Base-by-base conservation (phyloP, 2,113 vertebrate species). In the Esox niger region DNA sequence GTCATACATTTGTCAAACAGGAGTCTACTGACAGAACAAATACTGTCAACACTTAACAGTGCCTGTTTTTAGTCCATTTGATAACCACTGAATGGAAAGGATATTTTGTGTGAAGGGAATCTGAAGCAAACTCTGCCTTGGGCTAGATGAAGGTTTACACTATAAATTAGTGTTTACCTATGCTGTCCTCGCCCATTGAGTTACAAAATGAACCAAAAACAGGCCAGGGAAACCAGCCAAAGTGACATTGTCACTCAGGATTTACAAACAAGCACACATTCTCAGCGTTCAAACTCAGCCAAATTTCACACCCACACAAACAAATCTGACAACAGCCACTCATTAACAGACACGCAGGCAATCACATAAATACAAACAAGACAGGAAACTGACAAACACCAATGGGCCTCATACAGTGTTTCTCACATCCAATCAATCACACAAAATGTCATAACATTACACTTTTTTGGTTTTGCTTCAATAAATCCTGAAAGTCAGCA, bases 401-500 rank as follows among this genome's bases (percentile, higher is more conserved):
- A 43, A 43, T 4, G 11, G 17, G 17, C 38, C 38, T n/a, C n/a
- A n/a, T n/a, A n/a, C n/a, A n/a, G n/a, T 43, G 3, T 43, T 43
- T 43, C 38, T 26, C 17, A 57, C 74, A 68, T 59, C 64, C 55
- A 47, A 56, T 46, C 55, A 17, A 49, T 13, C 62, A 47, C 43
- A 30, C 43, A 56, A 13, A 26, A 56, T 26, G 21, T 13, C 25
- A 59, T 59, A 20, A 33, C 82, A 70, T 70, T 25, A 62, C 70
- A 72, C 73, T 83, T 84, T 87, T 89, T 89, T 89, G 86, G 88
- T 88, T 91, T 88, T 83, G 84, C 76, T 84, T 90, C 82, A 83
- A 74, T 80, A 76, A 86, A 86, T 87, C 86, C 80, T 89, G 85
- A 89, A 88, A 82, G 72, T 79, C 58, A 43, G 59, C 74, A 78